Conservation (phyloP, 2,888 invertebrate genomes). For the Oscheius myriophilus region DNA sequence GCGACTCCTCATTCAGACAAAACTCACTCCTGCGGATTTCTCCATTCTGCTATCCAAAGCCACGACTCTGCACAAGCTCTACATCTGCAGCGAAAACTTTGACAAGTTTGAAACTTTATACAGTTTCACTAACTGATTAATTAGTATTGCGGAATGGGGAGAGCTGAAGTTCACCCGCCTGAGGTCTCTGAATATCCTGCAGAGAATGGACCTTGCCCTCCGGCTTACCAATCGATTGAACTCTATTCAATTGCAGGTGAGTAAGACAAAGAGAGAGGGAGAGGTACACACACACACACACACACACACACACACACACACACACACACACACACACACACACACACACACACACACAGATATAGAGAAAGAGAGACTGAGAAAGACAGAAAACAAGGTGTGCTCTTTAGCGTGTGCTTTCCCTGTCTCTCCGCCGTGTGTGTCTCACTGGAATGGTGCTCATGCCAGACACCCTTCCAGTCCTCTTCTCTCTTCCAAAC, state of each 20-base stretch:
- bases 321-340: background rate
- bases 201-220: background rate
- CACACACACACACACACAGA: background rate
- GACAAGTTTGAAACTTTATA: too few species aligned
- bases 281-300: background rate
- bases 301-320: background rate
- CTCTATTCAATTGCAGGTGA: background rate
- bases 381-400: background rate
- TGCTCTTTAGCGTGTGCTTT: constrained; percentile 22
- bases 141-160: background rate
- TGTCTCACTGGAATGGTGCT: constrained; percentile 38
- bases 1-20: background rate
- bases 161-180: background rate
- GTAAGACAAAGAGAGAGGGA: background rate
- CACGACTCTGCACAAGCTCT: constrained; percentile 4
- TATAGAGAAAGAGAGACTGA: background rate
- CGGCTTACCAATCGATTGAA: background rate
- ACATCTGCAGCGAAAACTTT: constrained; percentile 18
- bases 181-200: background rate
- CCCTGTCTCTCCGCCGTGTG: constrained; percentile 31
- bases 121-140: too few species aligned
- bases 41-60: background rate
- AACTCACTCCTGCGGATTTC: background rate
- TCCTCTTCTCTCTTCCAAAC: constrained; percentile 28
- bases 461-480: constrained; percentile 29